Base-by-base conservation (phyloP, 2,113 vertebrate genomes). In the Spea bombifrons region DNA sequence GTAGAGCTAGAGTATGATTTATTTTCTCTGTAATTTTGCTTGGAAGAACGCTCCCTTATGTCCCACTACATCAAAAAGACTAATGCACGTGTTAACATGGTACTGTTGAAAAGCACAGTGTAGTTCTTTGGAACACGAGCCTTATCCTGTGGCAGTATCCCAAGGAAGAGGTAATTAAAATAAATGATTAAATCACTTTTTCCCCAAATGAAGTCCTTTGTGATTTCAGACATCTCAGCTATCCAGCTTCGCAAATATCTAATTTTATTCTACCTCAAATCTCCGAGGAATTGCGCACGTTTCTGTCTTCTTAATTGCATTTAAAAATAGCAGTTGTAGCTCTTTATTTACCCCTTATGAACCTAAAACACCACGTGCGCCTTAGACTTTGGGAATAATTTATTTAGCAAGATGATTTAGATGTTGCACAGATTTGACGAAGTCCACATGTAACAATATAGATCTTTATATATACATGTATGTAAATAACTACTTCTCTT, bases 181-280 rank as follows among this genome's bases (percentile, higher is more conserved):
- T 67, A 80, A 73, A 74, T 80, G 78, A 68, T 73, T 68, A 73
- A 73, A 73, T 73, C 71, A 55, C 68, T 55, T 65, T 72, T 71
- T 65, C 76, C 46, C 30, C 75, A 78, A 78, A 78, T 78, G n/a
- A 61, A 78, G 68, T 66, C 76, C 76, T 78, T 78, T 78, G 76
- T 78, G 76, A 78, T 78, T 78, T 66, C 49, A 49, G 43, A 46
- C 76, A 66, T 65, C 69, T 72, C 61, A 6, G 55, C 68, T 72
- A 71, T 47, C 13, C 68, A 66, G 59, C 70, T 57, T 50, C 64
- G 57, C 43, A 65, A 64, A 71, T 64, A 65, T 78, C 49, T 66
- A 53, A 71, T 78, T 50, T 78, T 64, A 78, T 71, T 65, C 76
- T 50, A 46, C 70, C 10, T 50, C 76, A 7, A 5, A 44, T 71